Evolutionary conservation across 2,888 invertebrate genomes (phyloP), one percentile per base, ranked within the genome.

Genomic region (Cremastobaeus sp.): DNA sequence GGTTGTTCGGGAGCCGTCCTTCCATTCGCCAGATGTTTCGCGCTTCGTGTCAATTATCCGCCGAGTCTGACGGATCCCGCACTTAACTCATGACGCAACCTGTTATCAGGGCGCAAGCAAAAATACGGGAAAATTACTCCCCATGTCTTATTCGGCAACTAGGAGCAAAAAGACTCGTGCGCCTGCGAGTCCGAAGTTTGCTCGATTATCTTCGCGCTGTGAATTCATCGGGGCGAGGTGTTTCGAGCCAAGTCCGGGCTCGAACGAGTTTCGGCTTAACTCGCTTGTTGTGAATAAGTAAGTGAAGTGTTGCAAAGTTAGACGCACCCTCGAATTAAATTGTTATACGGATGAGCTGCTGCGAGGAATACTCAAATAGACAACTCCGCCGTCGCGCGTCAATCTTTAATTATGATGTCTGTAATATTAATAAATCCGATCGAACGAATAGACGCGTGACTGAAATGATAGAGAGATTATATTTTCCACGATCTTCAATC

Each of bases 221-320:
- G 79, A 77, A 82, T 80, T 79, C 82, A 77, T 28, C 69, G 71
- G 70, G 70, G 78, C 76, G 80, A 81, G 83, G 81, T 82, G 82
- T 83, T 80, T 69, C 77, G 78, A 76, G 77, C 77, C 74, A 78
- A 84, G 81, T 81, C 82, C 73, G 77, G 68, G 72, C 79, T 79
- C 81, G 81, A 83, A 82, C 81, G 84, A 85, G 84, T 82, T 82
- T 82, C 81, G 77, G 82, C 83, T 83, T 83, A 85, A 85, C 84
- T 85, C 82, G 80, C 81, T 85, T 86, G 86, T 85, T 85, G 86
- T 85, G 86, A 86, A 86, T 86, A 86, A 86, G 86, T 86, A 85
- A 86, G 86, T 82, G 84, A 86, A 86, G 85, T 85, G 86, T 85
- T 85, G 84, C 84, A 80, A 86, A 86, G 86, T 86, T 86, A 78